A percentile compares a stretch with the other conserved stretches of the same genome.
Evolutionary conservation across 2,797 vertebrate species (phyloP).

Genomic region (Danio albolineatus): DNA sequence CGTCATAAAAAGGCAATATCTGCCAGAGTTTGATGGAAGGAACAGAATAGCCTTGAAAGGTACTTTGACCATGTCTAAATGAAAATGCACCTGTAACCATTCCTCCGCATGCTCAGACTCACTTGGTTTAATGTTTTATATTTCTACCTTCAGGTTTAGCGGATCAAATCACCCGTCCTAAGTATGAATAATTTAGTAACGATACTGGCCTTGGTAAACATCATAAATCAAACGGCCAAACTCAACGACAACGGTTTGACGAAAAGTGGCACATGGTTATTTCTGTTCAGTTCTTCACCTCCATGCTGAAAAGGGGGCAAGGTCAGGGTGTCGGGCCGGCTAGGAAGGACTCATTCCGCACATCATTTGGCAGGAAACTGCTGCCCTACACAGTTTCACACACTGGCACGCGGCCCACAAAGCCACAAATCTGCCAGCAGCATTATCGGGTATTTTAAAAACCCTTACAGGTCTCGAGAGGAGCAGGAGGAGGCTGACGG

Average conservation of each 20-base stretch:
- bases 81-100: not conserved
- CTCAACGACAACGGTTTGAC: constrained; percentile 22
- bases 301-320: constrained; percentile 44
- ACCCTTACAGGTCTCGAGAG: constrained; percentile 50
- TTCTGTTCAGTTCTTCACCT: constrained; percentile 41
- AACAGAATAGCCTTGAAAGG: not conserved
- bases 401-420: constrained; percentile 44
- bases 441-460: constrained; percentile 61
- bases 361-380: constrained; percentile 64
- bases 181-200: not conserved
- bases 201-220: not conserved
- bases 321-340: constrained; percentile 52
- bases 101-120: not conserved
- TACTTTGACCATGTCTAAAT: constrained; percentile 3
- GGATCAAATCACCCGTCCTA: constrained; percentile 6
- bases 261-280: constrained; percentile 46
- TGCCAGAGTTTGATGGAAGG: not conserved
- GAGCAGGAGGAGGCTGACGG: constrained; percentile 52
- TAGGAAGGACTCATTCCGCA: constrained; percentile 53
- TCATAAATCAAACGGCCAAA: not conserved
- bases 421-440: constrained; percentile 55
- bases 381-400: constrained; percentile 57
- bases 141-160: not conserved
- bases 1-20: not conserved
- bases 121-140: not conserved